A percentile compares a stretch with the other conserved stretches of the same genome.
phyloP scores from a whole-genome alignment of 1,140 invertebrate species.

The Pentalonia nigronervosa region DNA sequence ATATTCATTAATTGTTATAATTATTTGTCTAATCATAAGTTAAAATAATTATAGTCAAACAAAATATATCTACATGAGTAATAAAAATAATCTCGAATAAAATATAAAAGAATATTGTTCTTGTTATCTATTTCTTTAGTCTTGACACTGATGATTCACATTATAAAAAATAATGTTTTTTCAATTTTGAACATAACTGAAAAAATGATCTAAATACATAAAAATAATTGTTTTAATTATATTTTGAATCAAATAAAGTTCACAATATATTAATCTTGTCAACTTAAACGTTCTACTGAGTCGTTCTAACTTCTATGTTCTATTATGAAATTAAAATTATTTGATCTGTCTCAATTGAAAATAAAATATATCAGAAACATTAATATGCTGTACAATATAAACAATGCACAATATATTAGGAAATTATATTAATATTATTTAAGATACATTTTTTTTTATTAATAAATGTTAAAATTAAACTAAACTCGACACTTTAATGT shows the following conservation, averaged over 20 bases:
- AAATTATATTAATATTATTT: neutral
- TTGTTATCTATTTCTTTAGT: too few relatives aligned
- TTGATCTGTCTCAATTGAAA: neutral
- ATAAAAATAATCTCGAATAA: neutral
- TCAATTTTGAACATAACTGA: neutral
- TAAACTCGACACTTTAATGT: neutral
- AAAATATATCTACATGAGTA: neutral
- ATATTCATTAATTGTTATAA: neutral
- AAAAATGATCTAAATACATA: neutral
- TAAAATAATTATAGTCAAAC: neutral
- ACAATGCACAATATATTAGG: too few relatives aligned
- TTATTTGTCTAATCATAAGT: slow-evolving; percentile 3
- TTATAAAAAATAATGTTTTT: neutral
- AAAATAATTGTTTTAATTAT: neutral
- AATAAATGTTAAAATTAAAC: neutral
- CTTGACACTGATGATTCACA: neutral
- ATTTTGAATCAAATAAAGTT: neutral
- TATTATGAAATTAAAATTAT: neutral
- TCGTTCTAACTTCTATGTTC: neutral
- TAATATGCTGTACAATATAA: too few relatives aligned
- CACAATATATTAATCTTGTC: neutral
- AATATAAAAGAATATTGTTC: neutral
- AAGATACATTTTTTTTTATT: neutral
- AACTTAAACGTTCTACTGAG: neutral
- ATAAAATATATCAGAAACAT: too few relatives aligned